phyloP scores from a whole-genome alignment of 2,113 vertebrate genomes.

The Dasyprocta punctata region DNA sequence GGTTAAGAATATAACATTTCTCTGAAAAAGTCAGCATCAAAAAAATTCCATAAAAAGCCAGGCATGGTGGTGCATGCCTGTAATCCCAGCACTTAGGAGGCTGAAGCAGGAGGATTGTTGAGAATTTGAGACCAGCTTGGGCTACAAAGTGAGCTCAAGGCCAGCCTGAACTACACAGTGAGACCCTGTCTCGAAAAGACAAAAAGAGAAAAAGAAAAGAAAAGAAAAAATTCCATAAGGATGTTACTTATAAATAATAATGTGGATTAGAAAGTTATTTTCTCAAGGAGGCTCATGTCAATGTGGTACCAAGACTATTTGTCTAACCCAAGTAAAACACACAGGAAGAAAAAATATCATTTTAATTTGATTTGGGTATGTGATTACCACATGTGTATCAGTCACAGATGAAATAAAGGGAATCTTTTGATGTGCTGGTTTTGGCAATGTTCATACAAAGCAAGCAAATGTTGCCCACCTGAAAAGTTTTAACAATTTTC shows the following conservation, averaged over 20 bases:
- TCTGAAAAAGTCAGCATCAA: conserved; percentile 41
- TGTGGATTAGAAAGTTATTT: conserved; percentile 39
- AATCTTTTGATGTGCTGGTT: not conserved
- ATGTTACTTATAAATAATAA: conserved; percentile 22
- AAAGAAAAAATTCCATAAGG: not conserved
- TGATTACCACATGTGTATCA: not conserved
- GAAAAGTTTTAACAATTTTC: not conserved
- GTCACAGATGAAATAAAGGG: conserved; percentile 30
- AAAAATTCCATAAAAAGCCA: not conserved
- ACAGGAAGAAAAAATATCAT: not conserved
- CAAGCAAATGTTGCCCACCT: not conserved
- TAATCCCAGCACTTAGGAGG: no score
- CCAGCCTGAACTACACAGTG: no score
- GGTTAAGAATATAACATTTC: conserved; percentile 15
- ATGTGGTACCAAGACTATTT: not conserved
- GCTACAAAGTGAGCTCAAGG: no score
- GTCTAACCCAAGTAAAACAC: not conserved
- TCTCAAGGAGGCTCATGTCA: conserved; percentile 39
- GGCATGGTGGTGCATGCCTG: no score
- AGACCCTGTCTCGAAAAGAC: no score
- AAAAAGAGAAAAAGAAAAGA: no score
- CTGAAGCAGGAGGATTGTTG: no score
- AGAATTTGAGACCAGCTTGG: no score
- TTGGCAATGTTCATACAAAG: not conserved
- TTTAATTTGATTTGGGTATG: not conserved